phyloP scores from a whole-genome alignment of 2,113 vertebrate genomes.

The Sinocyclocheilus anshuiensis region DNA sequence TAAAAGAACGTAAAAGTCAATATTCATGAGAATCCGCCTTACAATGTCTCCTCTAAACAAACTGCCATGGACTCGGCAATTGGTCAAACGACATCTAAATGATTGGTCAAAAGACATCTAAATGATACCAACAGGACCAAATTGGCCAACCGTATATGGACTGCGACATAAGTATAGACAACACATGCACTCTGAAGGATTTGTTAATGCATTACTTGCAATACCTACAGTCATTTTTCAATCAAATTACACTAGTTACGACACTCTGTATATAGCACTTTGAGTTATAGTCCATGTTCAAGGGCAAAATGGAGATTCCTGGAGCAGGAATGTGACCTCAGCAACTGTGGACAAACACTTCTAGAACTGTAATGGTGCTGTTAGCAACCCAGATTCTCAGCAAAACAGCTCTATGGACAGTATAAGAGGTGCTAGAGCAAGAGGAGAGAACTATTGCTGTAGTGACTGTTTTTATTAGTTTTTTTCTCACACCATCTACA shows the following conservation, averaged over 20 bases:
- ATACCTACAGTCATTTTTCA: not conserved
- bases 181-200: not conserved
- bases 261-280: not conserved
- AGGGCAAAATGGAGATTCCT: conserved; percentile 26
- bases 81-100: not conserved
- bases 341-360: conserved; percentile 63
- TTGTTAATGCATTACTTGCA: conserved; percentile 11
- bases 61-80: not conserved
- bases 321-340: conserved; percentile 19
- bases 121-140: not conserved
- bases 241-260: not conserved
- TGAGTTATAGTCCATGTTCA: conserved; percentile 21
- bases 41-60: not conserved
- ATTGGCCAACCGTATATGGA: not conserved
- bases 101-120: not conserved
- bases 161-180: not conserved
- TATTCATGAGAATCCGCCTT: not conserved
- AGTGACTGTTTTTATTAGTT: too few relatives aligned
- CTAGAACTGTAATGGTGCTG: not conserved
- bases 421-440: not conserved
- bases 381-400: not conserved
- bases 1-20: not conserved
- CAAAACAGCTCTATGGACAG: not conserved
- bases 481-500: too few relatives aligned
- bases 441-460: too few relatives aligned